These are phyloP conservation scores for Cirrhinus molitorella DNA, from an alignment of 2,797 vertebrate species.

Conservation along the genomic window DNA sequence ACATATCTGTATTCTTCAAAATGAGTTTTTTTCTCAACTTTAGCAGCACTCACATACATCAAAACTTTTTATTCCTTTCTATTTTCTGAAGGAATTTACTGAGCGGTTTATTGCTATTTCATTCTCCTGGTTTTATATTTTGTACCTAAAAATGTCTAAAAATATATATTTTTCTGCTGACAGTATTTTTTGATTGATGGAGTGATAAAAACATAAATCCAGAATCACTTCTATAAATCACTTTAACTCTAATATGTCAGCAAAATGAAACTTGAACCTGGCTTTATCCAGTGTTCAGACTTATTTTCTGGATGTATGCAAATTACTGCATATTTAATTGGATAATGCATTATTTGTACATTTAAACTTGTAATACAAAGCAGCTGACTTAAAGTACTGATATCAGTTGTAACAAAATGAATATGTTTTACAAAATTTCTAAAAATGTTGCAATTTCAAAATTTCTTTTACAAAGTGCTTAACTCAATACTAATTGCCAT, in stretches of 20 bases:
- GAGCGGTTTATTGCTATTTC: neutral
- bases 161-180: neutral
- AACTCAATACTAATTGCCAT: neutral
- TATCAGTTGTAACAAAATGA: too few relatives aligned
- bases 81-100: neutral
- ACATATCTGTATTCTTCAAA: neutral
- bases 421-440: too few relatives aligned
- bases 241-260: neutral
- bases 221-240: neutral
- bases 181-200: neutral
- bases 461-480: too few relatives aligned
- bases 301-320: neutral
- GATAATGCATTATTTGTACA: neutral
- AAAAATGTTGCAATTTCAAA: too few relatives aligned
- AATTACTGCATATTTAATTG: neutral
- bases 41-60: neutral
- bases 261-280: neutral
- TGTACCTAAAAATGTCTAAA: neutral
- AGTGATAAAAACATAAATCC: neutral
- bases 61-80: neutral
- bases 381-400: neutral
- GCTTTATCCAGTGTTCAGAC: neutral
- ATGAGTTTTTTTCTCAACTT: neutral
- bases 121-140: neutral
- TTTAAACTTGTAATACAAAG: neutral